Evolutionary conservation across 2,888 invertebrate genomes (phyloP), one percentile per base, ranked within the genome.

Genomic region (Actias luna): DNA sequence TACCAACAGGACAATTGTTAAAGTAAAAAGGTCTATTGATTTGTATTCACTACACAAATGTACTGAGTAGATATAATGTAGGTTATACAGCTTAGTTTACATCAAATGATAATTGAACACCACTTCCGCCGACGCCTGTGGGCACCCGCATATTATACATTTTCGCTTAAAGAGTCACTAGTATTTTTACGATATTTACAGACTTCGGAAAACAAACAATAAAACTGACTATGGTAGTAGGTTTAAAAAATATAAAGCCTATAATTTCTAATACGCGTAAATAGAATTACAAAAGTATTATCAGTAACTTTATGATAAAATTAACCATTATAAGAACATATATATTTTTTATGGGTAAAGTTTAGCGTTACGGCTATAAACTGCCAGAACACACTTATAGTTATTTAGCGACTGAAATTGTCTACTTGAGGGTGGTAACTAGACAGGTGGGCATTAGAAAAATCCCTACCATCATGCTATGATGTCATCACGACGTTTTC

Each of bases 131-230:
- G 78, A 65, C 58, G 67, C 60, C 82, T 89, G 82, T 77, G 89
- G 91, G 91, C 79, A 79, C 91, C 91, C 91, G 91, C 89, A 92
- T 90, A 67, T 71, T 64, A 58, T 69, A 73, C 70, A 75, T 79
- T 85, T 84, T 82, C 84, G 80, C 82, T 82, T 61, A 72, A 73
- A 50, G 25, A 12, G 46, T 50, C 75, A 73, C 74, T 76, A 75
- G 72, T 73, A 71, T 75, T 78, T 80, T 78, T 75, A 78, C 76
- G 68, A 29, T 55, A 29, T 29, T 65, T 63, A 61, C 35, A 52
- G 22, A 27, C 18, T 52, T 46, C 16, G 35, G 8, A 12, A 39
- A 42, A 8, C 42, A 36, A 29, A 27, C 18, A 42, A 42, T 16
- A n/a, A 1, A 42, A 42, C 8, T 42, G 7, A 18, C 18, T 42